phyloP scores from a whole-genome alignment of 2,888 invertebrate species.

The Chloroclystis v-ata region DNA sequence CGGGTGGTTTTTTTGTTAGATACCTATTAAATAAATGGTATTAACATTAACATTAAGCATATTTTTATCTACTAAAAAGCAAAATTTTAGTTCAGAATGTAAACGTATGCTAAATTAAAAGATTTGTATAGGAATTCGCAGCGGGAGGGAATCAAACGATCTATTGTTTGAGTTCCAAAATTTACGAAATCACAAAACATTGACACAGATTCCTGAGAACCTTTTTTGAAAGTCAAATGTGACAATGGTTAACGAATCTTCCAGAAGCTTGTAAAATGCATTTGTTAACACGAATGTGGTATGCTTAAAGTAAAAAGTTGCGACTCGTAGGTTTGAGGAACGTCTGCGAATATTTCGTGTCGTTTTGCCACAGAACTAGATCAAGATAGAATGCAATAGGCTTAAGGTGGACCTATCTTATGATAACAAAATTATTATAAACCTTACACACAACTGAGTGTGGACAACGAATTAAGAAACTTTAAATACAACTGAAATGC shows the following conservation, averaged over 20 bases:
- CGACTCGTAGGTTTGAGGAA: conserved; percentile 53
- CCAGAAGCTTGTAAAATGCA: conserved; percentile 45
- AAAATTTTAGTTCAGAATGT: no score
- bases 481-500: no score
- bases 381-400: conserved; percentile 9
- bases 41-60: no score
- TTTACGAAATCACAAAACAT: conserved; percentile 6
- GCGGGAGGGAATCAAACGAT: conserved; percentile 6
- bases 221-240: conserved; percentile 21
- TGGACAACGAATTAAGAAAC: no score
- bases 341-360: conserved; percentile 51
- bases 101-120: no score
- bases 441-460: no score
- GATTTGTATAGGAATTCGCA: conserved; percentile 1
- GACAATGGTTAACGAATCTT: conserved; percentile 30
- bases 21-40: no score
- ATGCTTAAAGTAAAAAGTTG: conserved; percentile 50
- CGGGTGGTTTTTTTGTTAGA: no score
- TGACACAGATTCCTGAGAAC: conserved; percentile 4
- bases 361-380: conserved; percentile 27
- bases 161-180: conserved; percentile 14
- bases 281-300: conserved; percentile 58
- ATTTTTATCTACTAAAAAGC: no score
- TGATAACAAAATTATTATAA: no score
- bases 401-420: no score